These are phyloP conservation scores for Caenorhabditis wallacei DNA, from an alignment of 2,888 invertebrate genomes.

Conservation along the genomic window DNA sequence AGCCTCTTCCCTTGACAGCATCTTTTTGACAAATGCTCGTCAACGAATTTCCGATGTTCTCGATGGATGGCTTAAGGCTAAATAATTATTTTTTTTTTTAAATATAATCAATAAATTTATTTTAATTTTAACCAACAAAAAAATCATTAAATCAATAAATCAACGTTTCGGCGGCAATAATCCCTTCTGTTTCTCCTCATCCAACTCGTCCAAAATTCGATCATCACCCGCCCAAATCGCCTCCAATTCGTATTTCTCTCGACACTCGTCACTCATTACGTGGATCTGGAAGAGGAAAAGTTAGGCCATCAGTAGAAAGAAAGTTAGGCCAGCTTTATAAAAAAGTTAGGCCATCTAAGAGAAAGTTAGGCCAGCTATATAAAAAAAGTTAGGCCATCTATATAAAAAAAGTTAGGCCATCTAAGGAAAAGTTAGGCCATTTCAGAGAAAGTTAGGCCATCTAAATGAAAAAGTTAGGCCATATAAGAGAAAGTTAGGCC, in stretches of 20 bases:
- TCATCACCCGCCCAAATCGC: conserved; percentile 55
- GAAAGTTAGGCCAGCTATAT: not conserved
- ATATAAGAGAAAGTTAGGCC: no score
- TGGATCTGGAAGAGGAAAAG: conserved; percentile 42
- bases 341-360: not conserved
- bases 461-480: not conserved
- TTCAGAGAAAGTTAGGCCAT: no score
- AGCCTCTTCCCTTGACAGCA: conserved; percentile 38
- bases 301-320: not conserved
- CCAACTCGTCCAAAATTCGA: conserved; percentile 37
- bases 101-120: conserved; percentile 1
- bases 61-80: conserved; percentile 53
- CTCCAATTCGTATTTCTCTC: conserved; percentile 61
- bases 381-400: not conserved
- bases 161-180: conserved; percentile 38
- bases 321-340: not conserved
- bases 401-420: not conserved
- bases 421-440: not conserved
- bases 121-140: not conserved
- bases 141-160: not conserved
- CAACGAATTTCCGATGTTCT: conserved; percentile 49
- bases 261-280: conserved; percentile 64
- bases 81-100: conserved; percentile 10
- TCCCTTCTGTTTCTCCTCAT: conserved; percentile 24
- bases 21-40: conserved; percentile 58